These are phyloP conservation scores for Bombycilla garrulus DNA, from an alignment of 2,113 vertebrate species.

Conservation along the genomic window DNA sequence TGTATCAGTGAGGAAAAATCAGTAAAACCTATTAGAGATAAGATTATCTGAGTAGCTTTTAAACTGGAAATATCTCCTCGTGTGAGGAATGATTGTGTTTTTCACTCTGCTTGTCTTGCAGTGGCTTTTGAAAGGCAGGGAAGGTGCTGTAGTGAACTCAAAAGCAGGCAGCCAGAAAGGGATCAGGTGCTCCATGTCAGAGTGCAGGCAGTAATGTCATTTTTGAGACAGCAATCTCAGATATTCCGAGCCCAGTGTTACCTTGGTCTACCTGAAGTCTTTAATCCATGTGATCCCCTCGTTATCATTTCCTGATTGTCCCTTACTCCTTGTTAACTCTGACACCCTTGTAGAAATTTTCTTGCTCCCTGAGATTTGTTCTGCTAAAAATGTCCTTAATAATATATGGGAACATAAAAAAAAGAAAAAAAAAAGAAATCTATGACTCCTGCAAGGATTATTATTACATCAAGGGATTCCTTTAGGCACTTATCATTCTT, in stretches of 20 bases:
- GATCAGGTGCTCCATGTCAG: background rate
- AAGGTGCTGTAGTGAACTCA: background rate
- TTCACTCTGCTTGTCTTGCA: background rate
- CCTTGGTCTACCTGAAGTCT: background rate
- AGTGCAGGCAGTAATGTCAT: background rate
- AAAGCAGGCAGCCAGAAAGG: background rate
- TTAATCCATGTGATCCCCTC: background rate
- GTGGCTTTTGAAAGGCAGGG: background rate
- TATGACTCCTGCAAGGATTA: conserved; percentile 41
- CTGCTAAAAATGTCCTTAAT: conserved; percentile 42
- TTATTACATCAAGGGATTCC: conserved; percentile 62
- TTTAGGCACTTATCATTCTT: conserved; percentile 42
- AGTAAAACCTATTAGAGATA: background rate
- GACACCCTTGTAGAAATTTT: background rate
- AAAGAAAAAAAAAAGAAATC: background rate
- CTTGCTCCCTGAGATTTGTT: conserved; percentile 23
- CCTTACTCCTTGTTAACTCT: background rate
- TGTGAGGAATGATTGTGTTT: background rate
- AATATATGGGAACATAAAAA: conserved; percentile 28
- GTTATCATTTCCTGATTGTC: background rate
- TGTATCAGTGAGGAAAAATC: background rate
- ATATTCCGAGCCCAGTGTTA: background rate
- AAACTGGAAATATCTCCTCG: background rate
- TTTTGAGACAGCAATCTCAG: background rate
- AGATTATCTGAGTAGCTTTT: conserved; percentile 1